Evolutionary conservation across 2,888 invertebrate genomes (phyloP), one percentile per base, ranked within the genome.

Genomic region (Metalampra italica): DNA sequence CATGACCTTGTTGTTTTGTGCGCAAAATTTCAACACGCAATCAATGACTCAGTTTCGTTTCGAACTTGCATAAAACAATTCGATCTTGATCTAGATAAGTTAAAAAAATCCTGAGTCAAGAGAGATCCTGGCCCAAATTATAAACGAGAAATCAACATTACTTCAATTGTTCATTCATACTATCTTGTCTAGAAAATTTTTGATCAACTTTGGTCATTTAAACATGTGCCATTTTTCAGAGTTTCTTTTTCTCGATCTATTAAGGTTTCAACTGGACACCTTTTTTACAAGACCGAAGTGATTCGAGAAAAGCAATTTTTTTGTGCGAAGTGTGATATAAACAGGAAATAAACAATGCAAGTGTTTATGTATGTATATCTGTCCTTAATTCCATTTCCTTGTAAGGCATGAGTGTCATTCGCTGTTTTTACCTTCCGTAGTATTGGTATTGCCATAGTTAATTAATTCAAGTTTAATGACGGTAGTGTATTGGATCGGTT

Each of bases 41-140:
- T 29, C 32, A 54, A 55, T 53, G 42, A 45, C 46, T 32, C 22
- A 22, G 44, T 29, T 43, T 45, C 56, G 57, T 59, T 56, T 51
- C 52, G 29, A 45, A 53, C 52, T 51, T 52, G 52, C 49, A 37
- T 52, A 61, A 59, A 57, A 62, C 34, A 62, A 62, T 61, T 56
- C 11, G 52, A 48, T 54, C 53, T 57, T 49, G 53, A 47, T 51
- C 47, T 55, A 57, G 36, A 7, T 36, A 11, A 4, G n/a, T 11
- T 9, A 9, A 4, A 36, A 36, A 22, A 5, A 22, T 3, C 22
- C 22, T 22, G 22, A 22, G 22, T 22, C 22, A 5, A n/a, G 22
- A 22, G 22, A 22, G 22, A 22, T 22, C 22, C 22, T 22, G 22
- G 5, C 22, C 2, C 22, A 2, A 22, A 3, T 22, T 22, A 22